phyloP scores from a whole-genome alignment of 2,888 invertebrate genomes.

The Cephus pulcher region DNA sequence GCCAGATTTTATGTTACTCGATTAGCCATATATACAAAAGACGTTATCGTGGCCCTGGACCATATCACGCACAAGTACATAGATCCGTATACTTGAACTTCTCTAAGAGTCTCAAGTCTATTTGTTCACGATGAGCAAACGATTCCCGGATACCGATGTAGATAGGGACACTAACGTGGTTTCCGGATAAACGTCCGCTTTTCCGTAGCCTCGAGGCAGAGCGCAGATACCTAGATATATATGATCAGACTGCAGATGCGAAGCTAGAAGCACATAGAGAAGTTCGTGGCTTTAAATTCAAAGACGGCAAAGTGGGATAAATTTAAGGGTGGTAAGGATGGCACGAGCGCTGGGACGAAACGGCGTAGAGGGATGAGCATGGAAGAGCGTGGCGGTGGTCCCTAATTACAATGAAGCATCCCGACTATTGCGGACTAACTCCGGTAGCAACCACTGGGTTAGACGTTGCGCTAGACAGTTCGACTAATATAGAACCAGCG shows the following conservation, averaged over 20 bases:
- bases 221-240: slow-evolving; percentile 11
- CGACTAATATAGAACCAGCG: background rate
- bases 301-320: slow-evolving; percentile 35
- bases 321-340: slow-evolving; percentile 26
- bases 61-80: background rate
- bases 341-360: background rate
- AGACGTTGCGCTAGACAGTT: background rate
- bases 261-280: background rate
- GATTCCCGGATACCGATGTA: slow-evolving; percentile 31
- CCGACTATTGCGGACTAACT: slow-evolving; percentile 33
- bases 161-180: slow-evolving; percentile 31
- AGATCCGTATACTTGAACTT: slow-evolving; percentile 17
- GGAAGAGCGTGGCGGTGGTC: slow-evolving; percentile 30
- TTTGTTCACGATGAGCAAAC: slow-evolving; percentile 46
- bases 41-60: background rate
- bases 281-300: background rate
- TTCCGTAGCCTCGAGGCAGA: slow-evolving; percentile 8
- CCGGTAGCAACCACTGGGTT: slow-evolving; percentile 14
- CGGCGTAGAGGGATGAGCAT: background rate
- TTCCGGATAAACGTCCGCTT: slow-evolving; percentile 43
- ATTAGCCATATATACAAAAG: background rate
- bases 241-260: slow-evolving; percentile 12
- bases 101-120: slow-evolving; percentile 44
- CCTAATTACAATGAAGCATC: slow-evolving; percentile 46
- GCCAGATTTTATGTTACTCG: background rate